Base-by-base conservation (phyloP, 1,140 invertebrate species). In the Drosophila punjabiensis region DNA sequence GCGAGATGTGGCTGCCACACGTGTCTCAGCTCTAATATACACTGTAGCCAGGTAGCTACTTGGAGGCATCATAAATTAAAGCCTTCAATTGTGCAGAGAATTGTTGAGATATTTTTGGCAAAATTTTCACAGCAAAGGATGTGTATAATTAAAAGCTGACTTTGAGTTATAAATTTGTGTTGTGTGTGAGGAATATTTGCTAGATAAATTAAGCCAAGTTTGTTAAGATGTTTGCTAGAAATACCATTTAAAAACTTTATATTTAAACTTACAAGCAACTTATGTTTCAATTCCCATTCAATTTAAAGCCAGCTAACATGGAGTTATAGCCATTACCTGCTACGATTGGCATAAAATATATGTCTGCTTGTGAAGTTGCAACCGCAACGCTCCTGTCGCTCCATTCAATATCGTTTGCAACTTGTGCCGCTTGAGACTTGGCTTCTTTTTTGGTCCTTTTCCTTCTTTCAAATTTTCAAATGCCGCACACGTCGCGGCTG, bases 351-450 rank as follows among this genome's bases (percentile, higher is more conserved):
- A 39, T n/a, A 43, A 33, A 66, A 32, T 66, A 41, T 32, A 63
- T 32, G 37, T 32, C n/a, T 66, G 39, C 13, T 58, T 9, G 48
- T 14, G 20, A 14, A 37, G 56, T 30, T 61, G 33, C 43, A 32
- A 45, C 73, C 48, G 13, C 35, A 33, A 73, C 69, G 56, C 66
- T 24, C 24, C 24, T 65, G 64, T 67, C 52, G 50, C 50, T 61
- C 73, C 79, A 69, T 71, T 85, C 85, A 81, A 89, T 88, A 85
- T 79, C 58, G 48, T 43, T 28, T 33, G 64, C 81, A 62, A 55
- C 84, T 74, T 52, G 59, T 59, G 78, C 66, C 84, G 66, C 82
- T 85, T 82, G 85, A 90, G 85, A 90, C 78, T 85, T 85, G 81
- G 45, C 55, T 79, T 65, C n/a, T 9, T 13, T 33, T 33, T 52